Conservation (phyloP, 2,797 vertebrate genomes). For the Muraenolepis orangiensis region DNA sequence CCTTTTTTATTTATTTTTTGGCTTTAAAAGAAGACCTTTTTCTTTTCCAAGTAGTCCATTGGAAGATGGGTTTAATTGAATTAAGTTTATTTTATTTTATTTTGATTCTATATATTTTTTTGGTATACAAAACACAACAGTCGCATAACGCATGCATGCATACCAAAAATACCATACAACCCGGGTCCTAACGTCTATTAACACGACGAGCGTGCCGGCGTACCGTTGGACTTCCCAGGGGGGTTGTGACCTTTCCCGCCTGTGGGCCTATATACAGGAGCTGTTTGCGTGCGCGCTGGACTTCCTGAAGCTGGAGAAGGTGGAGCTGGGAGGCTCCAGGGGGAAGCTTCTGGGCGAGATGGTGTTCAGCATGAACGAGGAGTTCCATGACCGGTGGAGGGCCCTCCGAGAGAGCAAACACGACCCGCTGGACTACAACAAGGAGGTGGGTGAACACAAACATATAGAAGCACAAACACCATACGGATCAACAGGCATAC, state of each 20-base stretch:
- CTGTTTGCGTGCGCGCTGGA: conserved; percentile 75
- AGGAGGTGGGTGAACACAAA: conserved; percentile 48
- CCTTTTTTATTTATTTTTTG: background rate
- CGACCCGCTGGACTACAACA: conserved; percentile 69
- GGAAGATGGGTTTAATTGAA: background rate
- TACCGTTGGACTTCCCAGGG: background rate
- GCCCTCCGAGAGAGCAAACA: conserved; percentile 76
- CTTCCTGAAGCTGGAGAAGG: conserved; percentile 77
- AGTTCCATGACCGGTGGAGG: conserved; percentile 75
- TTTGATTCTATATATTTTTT: too few species aligned
- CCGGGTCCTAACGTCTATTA: background rate
- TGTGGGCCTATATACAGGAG: conserved; percentile 51
- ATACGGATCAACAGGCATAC: background rate
- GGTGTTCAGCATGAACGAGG: conserved; percentile 69
- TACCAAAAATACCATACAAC: background rate
- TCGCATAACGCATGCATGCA: background rate
- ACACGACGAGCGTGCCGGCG: background rate
- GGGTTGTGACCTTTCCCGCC: background rate
- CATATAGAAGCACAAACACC: background rate
- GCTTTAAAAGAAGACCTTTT: too few species aligned
- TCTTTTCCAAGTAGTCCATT: too few species aligned
- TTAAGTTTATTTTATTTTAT: background rate
- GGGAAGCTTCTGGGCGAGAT: conserved; percentile 73
- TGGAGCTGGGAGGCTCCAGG: conserved; percentile 66
- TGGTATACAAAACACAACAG: too few species aligned